These are phyloP conservation scores for Meta bourneti DNA, from an alignment of 2,888 invertebrate genomes.

Conservation along the genomic window DNA sequence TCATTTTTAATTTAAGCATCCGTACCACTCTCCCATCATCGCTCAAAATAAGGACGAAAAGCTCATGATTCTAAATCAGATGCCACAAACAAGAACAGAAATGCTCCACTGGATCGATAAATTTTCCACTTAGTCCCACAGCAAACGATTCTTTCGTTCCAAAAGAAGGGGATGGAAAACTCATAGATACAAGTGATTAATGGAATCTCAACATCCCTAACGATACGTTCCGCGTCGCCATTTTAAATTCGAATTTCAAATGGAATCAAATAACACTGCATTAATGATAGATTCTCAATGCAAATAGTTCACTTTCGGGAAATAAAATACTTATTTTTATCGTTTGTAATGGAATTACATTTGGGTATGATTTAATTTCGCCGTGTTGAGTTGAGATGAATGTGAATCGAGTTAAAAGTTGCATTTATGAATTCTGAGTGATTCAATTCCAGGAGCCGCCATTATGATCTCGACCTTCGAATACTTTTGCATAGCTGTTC, in stretches of 20 bases:
- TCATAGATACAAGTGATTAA: conserved; percentile 38
- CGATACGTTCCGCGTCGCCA: conserved; percentile 20
- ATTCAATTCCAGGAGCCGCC: no score
- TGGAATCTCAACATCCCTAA: conserved; percentile 36
- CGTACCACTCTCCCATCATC: background rate
- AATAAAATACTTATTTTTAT: conserved; percentile 32
- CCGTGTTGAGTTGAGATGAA: background rate
- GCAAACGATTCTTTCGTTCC: conserved; percentile 35
- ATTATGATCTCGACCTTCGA: no score
- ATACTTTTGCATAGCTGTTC: no score
- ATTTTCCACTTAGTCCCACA: conserved; percentile 33
- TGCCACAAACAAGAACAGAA: conserved; percentile 12
- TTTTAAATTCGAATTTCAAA: conserved; percentile 29
- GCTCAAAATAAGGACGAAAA: conserved; percentile 31
- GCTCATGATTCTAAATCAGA: background rate
- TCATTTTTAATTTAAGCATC: background rate
- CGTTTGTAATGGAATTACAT: background rate
- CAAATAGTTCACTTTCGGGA: conserved; percentile 55
- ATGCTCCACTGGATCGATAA: conserved; percentile 42
- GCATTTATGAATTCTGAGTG: background rate
- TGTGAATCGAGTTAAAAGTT: background rate
- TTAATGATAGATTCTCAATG: conserved; percentile 50
- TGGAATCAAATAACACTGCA: conserved; percentile 49
- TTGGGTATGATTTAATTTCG: background rate
- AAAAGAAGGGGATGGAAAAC: conserved; percentile 17